A percentile compares a stretch with the other conserved stretches of the same genome.
Conservation (phyloP, 2,888 invertebrate genomes). For the Anodontia alba region DNA sequence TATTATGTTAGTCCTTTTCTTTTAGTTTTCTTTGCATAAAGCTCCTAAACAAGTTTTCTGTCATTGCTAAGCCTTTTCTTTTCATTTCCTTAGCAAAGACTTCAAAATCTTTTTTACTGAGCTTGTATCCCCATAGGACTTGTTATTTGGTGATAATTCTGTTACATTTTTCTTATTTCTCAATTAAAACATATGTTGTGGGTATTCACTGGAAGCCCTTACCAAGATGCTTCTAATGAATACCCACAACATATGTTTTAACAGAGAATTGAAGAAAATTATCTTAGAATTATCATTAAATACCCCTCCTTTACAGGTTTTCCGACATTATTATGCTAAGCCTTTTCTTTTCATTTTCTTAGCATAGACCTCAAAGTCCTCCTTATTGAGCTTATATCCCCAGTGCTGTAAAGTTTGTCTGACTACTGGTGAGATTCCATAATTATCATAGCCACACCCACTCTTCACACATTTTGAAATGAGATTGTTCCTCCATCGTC, state of each 20-base stretch:
- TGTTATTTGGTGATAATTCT: too few relatives aligned
- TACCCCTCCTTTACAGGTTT: too few relatives aligned
- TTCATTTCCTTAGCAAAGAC: conserved; percentile 69
- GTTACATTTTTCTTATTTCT: too few relatives aligned
- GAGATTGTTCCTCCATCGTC: conserved; percentile 76
- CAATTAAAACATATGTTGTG: too few relatives aligned
- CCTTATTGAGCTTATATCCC: conserved; percentile 73
- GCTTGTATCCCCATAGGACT: conserved; percentile 77
- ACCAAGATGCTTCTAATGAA: too few relatives aligned
- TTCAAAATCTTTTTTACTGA: conserved; percentile 74
- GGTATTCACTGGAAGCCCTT: too few relatives aligned
- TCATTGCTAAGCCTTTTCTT: conserved; percentile 56
- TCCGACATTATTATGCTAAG: conserved; percentile 13
- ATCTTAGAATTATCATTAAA: too few relatives aligned
- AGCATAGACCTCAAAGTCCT: conserved; percentile 71
- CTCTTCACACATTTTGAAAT: conserved; percentile 77
- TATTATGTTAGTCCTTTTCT: too few relatives aligned
- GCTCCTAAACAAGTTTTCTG: too few relatives aligned
- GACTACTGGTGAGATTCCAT: conserved; percentile 74
- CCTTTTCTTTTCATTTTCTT: conserved; percentile 70
- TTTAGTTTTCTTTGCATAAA: too few relatives aligned
- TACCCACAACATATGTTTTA: too few relatives aligned
- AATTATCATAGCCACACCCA: conserved; percentile 70
- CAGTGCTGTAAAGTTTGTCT: conserved; percentile 79
- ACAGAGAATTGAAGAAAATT: too few relatives aligned